These are phyloP conservation scores for Stichopus chloronotus DNA, from an alignment of 35 echinoderm and acorn worm genomes.

Conservation along the genomic window DNA sequence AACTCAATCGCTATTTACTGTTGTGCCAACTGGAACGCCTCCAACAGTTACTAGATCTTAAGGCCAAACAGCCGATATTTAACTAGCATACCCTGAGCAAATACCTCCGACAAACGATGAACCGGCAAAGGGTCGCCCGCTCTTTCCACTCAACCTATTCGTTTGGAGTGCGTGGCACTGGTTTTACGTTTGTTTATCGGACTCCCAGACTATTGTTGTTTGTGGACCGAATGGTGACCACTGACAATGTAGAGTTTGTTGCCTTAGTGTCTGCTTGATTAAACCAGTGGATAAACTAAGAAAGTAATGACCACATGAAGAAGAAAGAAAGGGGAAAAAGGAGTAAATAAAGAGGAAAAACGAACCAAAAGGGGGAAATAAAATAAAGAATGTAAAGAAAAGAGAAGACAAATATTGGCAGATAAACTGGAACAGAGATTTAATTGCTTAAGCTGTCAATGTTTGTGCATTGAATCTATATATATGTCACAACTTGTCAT, in stretches of 20 bases:
- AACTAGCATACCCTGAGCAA: neutral
- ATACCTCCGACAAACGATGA: slow-evolving; percentile 22
- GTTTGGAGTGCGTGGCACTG: slow-evolving; percentile 24
- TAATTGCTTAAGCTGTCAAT: slow-evolving; percentile 17
- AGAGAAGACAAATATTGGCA: slow-evolving; percentile 22
- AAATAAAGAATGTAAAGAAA: neutral
- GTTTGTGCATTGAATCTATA: slow-evolving; percentile 1
- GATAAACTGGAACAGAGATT: neutral
- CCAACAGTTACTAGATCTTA: slow-evolving; percentile 11
- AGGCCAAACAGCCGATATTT: slow-evolving; percentile 28
- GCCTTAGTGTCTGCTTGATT: slow-evolving; percentile 39
- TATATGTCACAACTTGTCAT: neutral
- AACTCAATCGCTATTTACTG: slow-evolving; percentile 26
- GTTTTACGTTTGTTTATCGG: slow-evolving; percentile 29
- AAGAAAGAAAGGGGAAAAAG: neutral
- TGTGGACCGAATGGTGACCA: slow-evolving; percentile 17
- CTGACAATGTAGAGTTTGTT: slow-evolving; percentile 24
- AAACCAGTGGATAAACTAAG: slow-evolving; percentile 4
- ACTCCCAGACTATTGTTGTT: slow-evolving; percentile 22
- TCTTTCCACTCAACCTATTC: neutral
- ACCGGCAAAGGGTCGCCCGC: neutral
- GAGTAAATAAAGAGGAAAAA: no score
- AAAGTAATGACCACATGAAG: neutral
- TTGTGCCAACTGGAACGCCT: slow-evolving; percentile 46
- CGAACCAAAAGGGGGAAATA: no score